Evolutionary conservation across 2,113 vertebrate genomes (phyloP), one percentile per base, ranked within the genome.

Genomic region (Lagopus muta): DNA sequence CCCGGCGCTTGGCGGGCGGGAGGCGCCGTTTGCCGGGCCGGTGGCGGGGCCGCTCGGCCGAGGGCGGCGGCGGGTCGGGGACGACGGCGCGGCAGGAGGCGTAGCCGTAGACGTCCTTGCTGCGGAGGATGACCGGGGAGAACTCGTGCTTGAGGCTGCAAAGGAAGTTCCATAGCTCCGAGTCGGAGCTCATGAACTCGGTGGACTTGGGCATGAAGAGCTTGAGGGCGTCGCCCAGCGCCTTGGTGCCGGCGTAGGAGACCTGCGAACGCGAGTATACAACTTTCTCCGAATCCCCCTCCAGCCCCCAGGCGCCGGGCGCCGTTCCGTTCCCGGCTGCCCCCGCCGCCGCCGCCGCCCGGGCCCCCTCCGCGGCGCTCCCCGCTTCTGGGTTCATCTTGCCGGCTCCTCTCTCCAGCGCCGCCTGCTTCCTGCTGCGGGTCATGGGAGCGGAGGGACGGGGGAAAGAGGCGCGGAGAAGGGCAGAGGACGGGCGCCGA

Each of bases 101-200:
- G 95, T 98, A 98, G 58, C 98, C 97, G 75, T 98, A 98, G 86
- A 98, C 98, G 97, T 98, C 98, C 95, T 98, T 98, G 88, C 98
- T 98, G 93, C 98, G 97, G n/a, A 98, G 97, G 80, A 98, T 98
- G 92, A 97, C 97, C 82, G 98, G 98, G 77, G 98, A 98, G 96
- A 98, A 98, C 96, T 98, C 97, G 91, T 97, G 97, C 94, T 97
- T 97, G 94, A 98, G 97, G 95, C 98, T 98, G 97, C 98, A 98
- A n/a, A 98, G 97, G 97, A 98, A 98, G 97, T 97, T 97, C 98
- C 98, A 98, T 82, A 98, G 98, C 97, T 98, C 98, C 32, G 98
- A 97, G 85, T 98, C 98, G 58, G 98, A 98, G 97, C 96, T 98
- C 98, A 98, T 98, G 95, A 98, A 98, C 95, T 98, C 97, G 79